phyloP scores from a whole-genome alignment of 1,140 invertebrate genomes.

The Danaus plexippus region DNA sequence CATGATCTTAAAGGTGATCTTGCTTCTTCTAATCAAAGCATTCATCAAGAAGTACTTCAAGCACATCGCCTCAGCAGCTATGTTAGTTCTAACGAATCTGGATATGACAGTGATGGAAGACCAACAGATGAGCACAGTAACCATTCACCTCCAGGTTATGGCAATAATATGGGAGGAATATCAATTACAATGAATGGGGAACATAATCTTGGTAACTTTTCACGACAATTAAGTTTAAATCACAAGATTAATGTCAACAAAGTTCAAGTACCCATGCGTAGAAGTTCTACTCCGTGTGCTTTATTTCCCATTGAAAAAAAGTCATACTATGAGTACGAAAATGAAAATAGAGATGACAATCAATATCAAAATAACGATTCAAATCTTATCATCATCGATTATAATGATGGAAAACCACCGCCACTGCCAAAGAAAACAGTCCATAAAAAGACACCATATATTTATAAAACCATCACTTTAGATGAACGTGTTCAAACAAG shows the following conservation, averaged over 20 bases:
- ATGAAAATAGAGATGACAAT: constrained; percentile 34
- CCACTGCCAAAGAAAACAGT: constrained; percentile 63
- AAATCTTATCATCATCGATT: constrained; percentile 41
- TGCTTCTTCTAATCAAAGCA: constrained; percentile 62
- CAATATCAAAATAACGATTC: constrained; percentile 31
- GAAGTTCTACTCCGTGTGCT: constrained; percentile 64
- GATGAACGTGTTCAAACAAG: constrained; percentile 69
- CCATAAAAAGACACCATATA: constrained; percentile 59
- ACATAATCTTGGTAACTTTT: constrained; percentile 44
- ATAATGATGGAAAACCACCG: constrained; percentile 59
- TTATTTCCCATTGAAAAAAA: constrained; percentile 56
- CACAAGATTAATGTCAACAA: constrained; percentile 58
- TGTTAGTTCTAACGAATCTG: constrained; percentile 86
- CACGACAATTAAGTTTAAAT: constrained; percentile 61
- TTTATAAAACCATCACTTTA: constrained; percentile 67
- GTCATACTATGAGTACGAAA: constrained; percentile 41
- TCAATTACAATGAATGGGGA: constrained; percentile 30
- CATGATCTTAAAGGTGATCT: constrained; percentile 59
- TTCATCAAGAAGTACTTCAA: constrained; percentile 61
- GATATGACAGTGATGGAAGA: constrained; percentile 84
- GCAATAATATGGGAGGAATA: constrained; percentile 39
- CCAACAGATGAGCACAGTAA: constrained; percentile 72
- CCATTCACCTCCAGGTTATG: constrained; percentile 65
- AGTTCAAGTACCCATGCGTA: constrained; percentile 54
- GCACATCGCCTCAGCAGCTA: constrained; percentile 77